A percentile compares a stretch with the other conserved stretches of the same genome.
Conservation (phyloP, 2,113 vertebrate genomes). For the Haemorhous mexicanus region DNA sequence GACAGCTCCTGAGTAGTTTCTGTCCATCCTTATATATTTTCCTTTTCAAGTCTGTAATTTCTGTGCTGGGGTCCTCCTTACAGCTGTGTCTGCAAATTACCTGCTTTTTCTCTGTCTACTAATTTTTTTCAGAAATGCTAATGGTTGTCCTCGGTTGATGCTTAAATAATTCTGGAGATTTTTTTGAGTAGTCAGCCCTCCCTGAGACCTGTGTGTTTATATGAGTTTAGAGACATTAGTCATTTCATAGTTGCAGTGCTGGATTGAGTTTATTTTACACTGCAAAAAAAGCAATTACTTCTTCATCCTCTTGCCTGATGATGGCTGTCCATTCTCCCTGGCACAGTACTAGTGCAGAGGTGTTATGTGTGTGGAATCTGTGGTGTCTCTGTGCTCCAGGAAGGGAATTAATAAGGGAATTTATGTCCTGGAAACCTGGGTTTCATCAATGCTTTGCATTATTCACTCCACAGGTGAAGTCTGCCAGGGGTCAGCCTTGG, state of each 20-base stretch:
- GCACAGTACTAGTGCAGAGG: not conserved
- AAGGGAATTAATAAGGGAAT: not conserved
- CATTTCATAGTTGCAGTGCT: not conserved
- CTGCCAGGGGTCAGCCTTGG: fast-evolving
- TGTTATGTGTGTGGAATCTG: not conserved
- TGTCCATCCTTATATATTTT: not conserved
- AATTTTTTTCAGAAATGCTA: not conserved
- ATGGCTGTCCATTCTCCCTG: not conserved
- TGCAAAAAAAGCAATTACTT: not conserved
- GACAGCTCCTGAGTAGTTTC: not conserved
- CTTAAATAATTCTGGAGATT: not conserved
- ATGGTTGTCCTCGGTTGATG: not conserved
- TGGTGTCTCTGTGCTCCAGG: not conserved
- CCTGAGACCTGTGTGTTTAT: not conserved
- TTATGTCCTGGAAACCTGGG: not conserved
- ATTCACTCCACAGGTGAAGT: not conserved
- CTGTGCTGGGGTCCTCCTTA: not conserved
- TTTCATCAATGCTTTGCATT: not conserved
- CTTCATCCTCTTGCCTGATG: not conserved
- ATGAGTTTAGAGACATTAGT: not conserved
- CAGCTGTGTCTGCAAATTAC: not conserved
- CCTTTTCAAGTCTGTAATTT: not conserved
- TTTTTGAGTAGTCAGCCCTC: not conserved
- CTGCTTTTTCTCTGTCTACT: not conserved
- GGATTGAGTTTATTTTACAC: not conserved